phyloP scores from a whole-genome alignment of 2,113 vertebrate species.

The Hemiscyllium ocellatum region DNA sequence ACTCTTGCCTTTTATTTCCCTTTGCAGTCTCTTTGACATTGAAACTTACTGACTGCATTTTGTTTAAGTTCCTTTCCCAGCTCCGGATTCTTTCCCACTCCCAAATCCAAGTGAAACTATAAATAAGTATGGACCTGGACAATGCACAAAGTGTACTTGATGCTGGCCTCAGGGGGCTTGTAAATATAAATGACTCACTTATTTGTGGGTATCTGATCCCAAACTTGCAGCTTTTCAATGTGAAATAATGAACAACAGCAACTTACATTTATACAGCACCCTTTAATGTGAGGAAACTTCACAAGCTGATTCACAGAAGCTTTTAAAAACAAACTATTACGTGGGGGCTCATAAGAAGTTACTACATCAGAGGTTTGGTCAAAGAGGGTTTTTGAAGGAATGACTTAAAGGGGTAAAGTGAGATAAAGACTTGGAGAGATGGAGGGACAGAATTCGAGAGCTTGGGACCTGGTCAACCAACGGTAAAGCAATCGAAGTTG shows the following conservation, averaged over 20 bases:
- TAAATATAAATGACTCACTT: not conserved
- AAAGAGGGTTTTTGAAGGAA: too few relatives aligned
- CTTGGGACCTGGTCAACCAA: too few relatives aligned
- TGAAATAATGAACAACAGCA: not conserved
- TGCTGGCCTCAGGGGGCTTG: not conserved
- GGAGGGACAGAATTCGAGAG: too few relatives aligned
- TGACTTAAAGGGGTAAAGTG: too few relatives aligned
- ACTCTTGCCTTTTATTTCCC: not conserved
- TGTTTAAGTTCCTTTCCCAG: not conserved
- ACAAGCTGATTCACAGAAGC: too few relatives aligned
- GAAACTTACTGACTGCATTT: not conserved
- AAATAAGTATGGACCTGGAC: not conserved
- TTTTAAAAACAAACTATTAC: too few relatives aligned
- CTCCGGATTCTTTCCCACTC: not conserved
- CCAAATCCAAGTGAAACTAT: not conserved
- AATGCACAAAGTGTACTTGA: not conserved
- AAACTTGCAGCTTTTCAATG: not conserved
- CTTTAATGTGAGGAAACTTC: too few relatives aligned
- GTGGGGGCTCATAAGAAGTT: too few relatives aligned
- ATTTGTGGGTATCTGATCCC: not conserved
- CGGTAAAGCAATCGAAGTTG: too few relatives aligned
- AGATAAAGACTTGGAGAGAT: too few relatives aligned
- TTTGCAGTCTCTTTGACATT: not conserved
- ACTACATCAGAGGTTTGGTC: too few relatives aligned
- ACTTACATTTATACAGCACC: too few relatives aligned